Base-by-base conservation (phyloP, 2,888 invertebrate genomes). In the Chrysodeixis includens region DNA sequence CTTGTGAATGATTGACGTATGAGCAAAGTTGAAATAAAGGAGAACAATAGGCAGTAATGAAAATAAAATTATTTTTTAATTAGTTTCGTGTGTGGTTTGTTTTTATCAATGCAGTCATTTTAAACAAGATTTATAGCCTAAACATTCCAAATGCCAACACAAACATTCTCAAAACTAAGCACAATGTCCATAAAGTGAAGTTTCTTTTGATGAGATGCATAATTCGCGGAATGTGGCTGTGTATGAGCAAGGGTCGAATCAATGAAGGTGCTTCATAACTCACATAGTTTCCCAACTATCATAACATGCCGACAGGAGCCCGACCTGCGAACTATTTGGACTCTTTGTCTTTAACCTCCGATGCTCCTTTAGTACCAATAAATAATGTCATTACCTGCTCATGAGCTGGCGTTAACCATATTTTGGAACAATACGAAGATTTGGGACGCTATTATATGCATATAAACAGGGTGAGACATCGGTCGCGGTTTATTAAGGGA, bases 351-450 rank as follows among this genome's bases (percentile, higher is more conserved):
- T 83, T 65, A 78, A 85, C 85, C 79, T 78, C n/a, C 83, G 83
- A 81, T 84, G 85, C 82, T 84, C 86, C 85, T 91, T 90, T 89
- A 93, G 88, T 86, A 88, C 87, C 90, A 79, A 93, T 94, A 93
- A 94, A 94, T 93, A 92, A 93, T 86, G 86, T 87, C 91, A 92
- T 93, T 92, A 94, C 93, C 93, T 94, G 93, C 90, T 90, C 89
- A 82, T 75, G 87, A 89, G 90, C 83, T 84, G 87, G 85, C 87
- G 76, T 85, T 83, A 86, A 89, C 84, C 90, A 89, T 93, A 92
- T 93, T 91, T 82, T 84, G 85, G 91, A 90, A 93, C 93, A 93
- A 93, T 92, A 92, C 88, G 90, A 90, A 90, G 92, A 92, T 92
- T 89, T 90, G 88, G 89, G 88, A 82, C 84, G 85, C 89, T 83